Base-by-base conservation (phyloP, 2,888 invertebrate species). In the Caenorhabditis plicata region DNA sequence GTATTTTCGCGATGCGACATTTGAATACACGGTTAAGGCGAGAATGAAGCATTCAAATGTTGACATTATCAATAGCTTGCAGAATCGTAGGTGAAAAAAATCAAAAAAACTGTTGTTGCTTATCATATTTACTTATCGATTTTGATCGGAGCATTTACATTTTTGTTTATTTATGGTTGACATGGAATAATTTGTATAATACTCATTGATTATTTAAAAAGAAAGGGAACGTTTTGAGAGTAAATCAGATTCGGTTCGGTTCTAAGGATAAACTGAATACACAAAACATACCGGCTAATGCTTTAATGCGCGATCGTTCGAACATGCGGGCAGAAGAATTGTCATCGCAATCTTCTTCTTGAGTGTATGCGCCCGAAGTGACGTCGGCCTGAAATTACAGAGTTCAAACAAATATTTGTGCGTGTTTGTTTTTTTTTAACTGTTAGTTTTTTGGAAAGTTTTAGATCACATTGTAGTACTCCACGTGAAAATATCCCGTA, bases 281-380 rank as follows among this genome's bases (percentile, higher is more conserved):
- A 22, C 26, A 43, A n/a, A 15, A 41, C 60, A 25, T 78, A 93
- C 93, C 95, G 82, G 96, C 96, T 81, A 98, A 86, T 74, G 96
- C 96, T 86, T 95, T 95, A 82, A 98, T 99, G 82, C 98, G 89
- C 81, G 95, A 95, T 84, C 98, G 88, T 87, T 98, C 98, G 86
- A 96, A 98, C 71, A 99, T 88, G 82, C 96, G 89, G 80, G 98
- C 95, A 78, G 96, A 96, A 81, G 94, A 95, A 82, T 95, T 95
- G 85, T 98, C 98, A 86, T 95, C 95, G 86, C 96, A 95, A 86
- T 94, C 94, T 84, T 95, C 95, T 40, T 73, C 73, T 49, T 73
- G 57, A 53, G 32, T 60, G 46, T 65, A 63, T 54, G 63, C 60
- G 51, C 60, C 48, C 22, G 55, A 51, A 51, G 46, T 55, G 55